Conservation (phyloP, 2,797 vertebrate genomes). For the Epinephelus coioides region DNA sequence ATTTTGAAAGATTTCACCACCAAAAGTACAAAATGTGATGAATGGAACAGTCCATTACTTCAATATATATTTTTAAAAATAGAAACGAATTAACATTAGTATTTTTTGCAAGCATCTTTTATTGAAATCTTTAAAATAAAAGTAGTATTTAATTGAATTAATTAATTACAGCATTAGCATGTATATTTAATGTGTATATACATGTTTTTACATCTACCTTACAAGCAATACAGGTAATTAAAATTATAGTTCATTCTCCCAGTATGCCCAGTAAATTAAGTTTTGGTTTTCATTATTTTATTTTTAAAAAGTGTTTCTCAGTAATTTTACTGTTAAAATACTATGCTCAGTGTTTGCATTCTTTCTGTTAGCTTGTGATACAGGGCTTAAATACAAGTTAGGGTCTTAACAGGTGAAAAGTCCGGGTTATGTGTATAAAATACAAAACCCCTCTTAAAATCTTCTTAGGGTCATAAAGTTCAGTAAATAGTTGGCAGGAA, state of each 20-base stretch:
- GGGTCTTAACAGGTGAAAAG: neutral
- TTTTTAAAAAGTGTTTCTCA: neutral
- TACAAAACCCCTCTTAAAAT: neutral
- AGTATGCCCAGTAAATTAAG: neutral
- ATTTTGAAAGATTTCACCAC: no score
- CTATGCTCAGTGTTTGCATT: neutral
- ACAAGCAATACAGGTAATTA: neutral
- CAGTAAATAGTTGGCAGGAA: constrained; percentile 22
- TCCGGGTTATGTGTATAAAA: neutral
- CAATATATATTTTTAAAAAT: no score
- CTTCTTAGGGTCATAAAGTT: constrained; percentile 33
- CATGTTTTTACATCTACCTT: no score
- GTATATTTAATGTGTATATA: neutral
- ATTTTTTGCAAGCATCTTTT: no score
- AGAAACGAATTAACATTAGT: no score
- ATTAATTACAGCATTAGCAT: neutral
- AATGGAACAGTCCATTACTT: no score
- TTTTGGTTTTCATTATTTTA: neutral
- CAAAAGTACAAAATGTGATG: no score
- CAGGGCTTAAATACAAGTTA: neutral
- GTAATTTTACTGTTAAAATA: neutral
- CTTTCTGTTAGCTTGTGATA: neutral
- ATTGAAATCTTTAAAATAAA: no score
- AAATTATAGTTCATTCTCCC: neutral
- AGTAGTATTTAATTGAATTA: no score